Conservation (phyloP, 1,140 invertebrate genomes). For the Drosophila trapezifrons region DNA sequence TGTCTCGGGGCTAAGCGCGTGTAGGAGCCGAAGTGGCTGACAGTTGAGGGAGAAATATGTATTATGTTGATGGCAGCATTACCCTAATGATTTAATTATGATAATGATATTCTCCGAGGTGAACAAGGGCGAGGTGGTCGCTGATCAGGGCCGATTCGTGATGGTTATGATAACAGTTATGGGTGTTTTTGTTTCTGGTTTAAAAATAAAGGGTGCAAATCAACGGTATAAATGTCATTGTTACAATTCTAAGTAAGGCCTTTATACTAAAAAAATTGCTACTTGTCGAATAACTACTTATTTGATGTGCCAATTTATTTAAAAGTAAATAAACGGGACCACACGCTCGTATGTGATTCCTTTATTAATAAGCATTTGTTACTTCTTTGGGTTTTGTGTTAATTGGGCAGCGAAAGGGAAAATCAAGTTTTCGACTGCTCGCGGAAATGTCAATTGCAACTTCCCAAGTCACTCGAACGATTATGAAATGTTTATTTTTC, state of each 20-base stretch:
- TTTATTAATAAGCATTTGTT: slow-evolving; percentile 9
- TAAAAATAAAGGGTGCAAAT: neutral
- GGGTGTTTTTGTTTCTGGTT: neutral
- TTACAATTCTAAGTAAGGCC: too few relatives aligned
- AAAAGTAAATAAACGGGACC: slow-evolving; percentile 1
- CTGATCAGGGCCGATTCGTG: slow-evolving; percentile 10
- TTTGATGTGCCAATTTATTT: too few relatives aligned
- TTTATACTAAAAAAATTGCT: too few relatives aligned
- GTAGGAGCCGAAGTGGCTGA: slow-evolving; percentile 31
- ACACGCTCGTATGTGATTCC: slow-evolving; percentile 1
- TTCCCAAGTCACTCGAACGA: slow-evolving; percentile 26
- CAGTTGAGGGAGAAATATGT: slow-evolving; percentile 35
- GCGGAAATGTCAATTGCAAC: slow-evolving; percentile 51
- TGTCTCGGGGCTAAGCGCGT: slow-evolving; percentile 26
- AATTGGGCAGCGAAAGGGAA: slow-evolving; percentile 22
- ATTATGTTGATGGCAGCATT: slow-evolving; percentile 38
- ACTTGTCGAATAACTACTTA: too few relatives aligned
- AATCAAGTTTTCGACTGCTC: too few relatives aligned
- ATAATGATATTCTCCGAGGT: slow-evolving; percentile 58
- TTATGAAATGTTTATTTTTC: slow-evolving; percentile 51
- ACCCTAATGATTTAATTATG: slow-evolving; percentile 79
- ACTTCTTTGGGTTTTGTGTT: slow-evolving; percentile 15
- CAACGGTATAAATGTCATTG: too few relatives aligned
- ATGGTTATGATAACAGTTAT: slow-evolving; percentile 3
- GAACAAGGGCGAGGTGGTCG: slow-evolving; percentile 2